These are phyloP conservation scores for Mythimna impura DNA, from an alignment of 2,888 invertebrate species.

Conservation along the genomic window DNA sequence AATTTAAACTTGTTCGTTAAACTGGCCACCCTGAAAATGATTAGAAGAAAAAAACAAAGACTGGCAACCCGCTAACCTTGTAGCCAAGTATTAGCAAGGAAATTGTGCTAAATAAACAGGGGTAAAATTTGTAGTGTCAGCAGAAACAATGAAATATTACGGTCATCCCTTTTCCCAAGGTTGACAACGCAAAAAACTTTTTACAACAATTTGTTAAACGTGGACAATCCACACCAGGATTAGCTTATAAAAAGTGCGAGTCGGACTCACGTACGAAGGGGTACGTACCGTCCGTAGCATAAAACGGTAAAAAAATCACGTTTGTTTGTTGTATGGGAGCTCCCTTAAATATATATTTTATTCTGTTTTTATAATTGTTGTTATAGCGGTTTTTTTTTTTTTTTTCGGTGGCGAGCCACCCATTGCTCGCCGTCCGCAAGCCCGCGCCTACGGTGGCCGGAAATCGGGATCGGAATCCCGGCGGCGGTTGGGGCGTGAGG, in stretches of 20 bases:
- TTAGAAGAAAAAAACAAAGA: conserved; percentile 19
- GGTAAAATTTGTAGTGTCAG: conserved; percentile 33
- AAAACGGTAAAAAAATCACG: too few relatives aligned
- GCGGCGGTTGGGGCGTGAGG: too few relatives aligned
- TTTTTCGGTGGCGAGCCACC: too few relatives aligned
- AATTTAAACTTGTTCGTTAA: conserved; percentile 31
- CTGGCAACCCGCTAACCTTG: conserved; percentile 26
- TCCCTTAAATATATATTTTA: too few relatives aligned
- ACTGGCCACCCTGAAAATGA: conserved; percentile 11
- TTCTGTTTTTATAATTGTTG: too few relatives aligned
- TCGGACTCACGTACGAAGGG: too few relatives aligned
- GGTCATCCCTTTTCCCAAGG: conserved; percentile 37
- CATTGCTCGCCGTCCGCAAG: too few relatives aligned
- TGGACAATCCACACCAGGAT: conserved; percentile 2
- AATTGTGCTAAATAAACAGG: conserved; percentile 48
- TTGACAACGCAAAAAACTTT: conserved; percentile 34
- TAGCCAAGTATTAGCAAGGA: conserved; percentile 26
- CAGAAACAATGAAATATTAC: conserved; percentile 50
- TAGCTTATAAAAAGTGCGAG: not conserved
- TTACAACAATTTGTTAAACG: conserved; percentile 29
- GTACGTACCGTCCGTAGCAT: too few relatives aligned
- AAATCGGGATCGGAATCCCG: too few relatives aligned
- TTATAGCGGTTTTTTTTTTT: too few relatives aligned
- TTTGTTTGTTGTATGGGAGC: too few relatives aligned
- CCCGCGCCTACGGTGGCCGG: too few relatives aligned